A percentile compares a stretch with the other conserved stretches of the same genome.
Evolutionary conservation across 1,140 invertebrate species (phyloP).

Genomic region (Bombus pascuorum): DNA sequence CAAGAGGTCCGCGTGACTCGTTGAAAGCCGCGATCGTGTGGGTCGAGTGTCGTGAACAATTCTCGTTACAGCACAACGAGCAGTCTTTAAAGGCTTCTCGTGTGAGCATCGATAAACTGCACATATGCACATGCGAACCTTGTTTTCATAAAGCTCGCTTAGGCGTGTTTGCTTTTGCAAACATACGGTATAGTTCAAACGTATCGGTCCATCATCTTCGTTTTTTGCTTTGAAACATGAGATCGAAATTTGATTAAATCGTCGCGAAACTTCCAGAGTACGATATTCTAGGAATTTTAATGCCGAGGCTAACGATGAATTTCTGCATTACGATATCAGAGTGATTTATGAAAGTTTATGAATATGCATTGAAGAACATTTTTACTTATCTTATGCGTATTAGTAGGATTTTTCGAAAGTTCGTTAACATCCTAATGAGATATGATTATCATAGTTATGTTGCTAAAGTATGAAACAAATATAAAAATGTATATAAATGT

Average conservation of each 20-base stretch:
- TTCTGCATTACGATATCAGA: background rate
- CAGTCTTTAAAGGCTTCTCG: conserved; percentile 38
- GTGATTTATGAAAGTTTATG: too few species aligned
- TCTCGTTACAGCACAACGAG: conserved; percentile 16
- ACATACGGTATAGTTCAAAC: background rate
- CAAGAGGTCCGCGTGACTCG: background rate
- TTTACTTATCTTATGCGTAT: too few species aligned
- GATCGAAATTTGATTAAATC: background rate
- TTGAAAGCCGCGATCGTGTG: conserved; percentile 3
- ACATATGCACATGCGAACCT: background rate
- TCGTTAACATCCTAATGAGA: too few species aligned
- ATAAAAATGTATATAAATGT: too few species aligned
- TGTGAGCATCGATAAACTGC: background rate
- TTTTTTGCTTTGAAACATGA: background rate
- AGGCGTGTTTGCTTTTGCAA: background rate
- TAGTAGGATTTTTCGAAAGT: too few species aligned
- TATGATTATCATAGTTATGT: too few species aligned
- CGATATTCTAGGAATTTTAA: background rate
- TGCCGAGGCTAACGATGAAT: background rate
- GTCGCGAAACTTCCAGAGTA: background rate
- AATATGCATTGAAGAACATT: too few species aligned
- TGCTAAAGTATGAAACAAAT: too few species aligned
- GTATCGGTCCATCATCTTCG: background rate
- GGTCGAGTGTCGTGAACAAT: conserved; percentile 40
- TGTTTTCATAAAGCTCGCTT: background rate